Base-by-base conservation (phyloP, 1,140 invertebrate species). In the Drosophila asahinai region DNA sequence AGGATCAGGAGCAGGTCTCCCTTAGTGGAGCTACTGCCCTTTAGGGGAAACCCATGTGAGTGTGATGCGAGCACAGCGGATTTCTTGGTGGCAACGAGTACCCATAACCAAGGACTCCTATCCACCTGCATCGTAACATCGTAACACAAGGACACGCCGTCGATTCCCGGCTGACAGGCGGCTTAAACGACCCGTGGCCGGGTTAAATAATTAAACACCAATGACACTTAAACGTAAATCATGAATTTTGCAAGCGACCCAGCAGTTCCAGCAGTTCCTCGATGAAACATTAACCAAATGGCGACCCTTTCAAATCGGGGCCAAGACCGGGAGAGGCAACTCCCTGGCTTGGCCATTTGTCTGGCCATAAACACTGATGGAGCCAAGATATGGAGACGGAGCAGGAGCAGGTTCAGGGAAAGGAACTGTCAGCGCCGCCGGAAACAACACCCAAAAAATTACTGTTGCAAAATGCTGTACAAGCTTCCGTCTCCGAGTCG, bases 151-250 rank as follows among this genome's bases (percentile, higher is more conserved):
- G 45, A 11, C 40, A 62, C 42, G 48, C 48, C 45, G 40, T 58
- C 49, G 22, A 63, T 52, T 74, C 71, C 71, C 67, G 40, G 68
- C 27, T 73, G 71, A 73, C 71, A 43, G 27, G 49, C 45, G 70
- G 60, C 80, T 86, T 89, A 86, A 86, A 77, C 77, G 83, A 89
- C 83, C 71, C 75, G 80, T 79, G 72, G 55, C 67, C 63, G 68
- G 59, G 62, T 73, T 90, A 80, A 90, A 90, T 90, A 91, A 91
- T 90, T 90, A 86, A 90, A 80, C 62, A 90, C 76, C 86, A 90
- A 90, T 90, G 86, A 91, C 86, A 90, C 86, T 90, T 91, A 84
- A 90, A 90, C 79, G 86, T 90, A 90, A 90, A 90, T 90, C 86
- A 90, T 90, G 86, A 90, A 91, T 91, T 86, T 90, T 90, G 81